Evolutionary conservation across 2,113 vertebrate species (phyloP), one percentile per base, ranked within the genome.

Genomic region (Chiloscyllium plagiosum): DNA sequence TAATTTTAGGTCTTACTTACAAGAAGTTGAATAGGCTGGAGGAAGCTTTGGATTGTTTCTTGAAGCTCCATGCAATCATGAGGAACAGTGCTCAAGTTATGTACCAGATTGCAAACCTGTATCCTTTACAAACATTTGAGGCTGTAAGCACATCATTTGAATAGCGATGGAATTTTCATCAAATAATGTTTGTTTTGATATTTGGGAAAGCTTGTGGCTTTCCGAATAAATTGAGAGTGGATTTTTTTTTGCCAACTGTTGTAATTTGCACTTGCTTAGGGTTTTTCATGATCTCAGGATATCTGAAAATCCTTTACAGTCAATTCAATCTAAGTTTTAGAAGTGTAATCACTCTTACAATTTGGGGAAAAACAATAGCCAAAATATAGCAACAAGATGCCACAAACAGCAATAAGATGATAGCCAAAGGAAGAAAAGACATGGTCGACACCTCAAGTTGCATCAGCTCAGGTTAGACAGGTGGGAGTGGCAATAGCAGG

Each of bases 21-120:
- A 99, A 99, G 97, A 98, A 97, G 95, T 97, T 99, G 96, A 98
- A 97, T 86, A 98, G 98, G 33, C 97, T 98, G 96, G 98, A 99
- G 22, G 98, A 99, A 96, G 98, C 98, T 95, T 97, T 99, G 96
- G 98, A 99, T 97, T 99, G 98, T 97, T 99, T 99, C 96, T 97
- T 98, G 97, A 99, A 99, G 97, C 99, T 99, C 86, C 98, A 99
- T 4, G 98, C 98, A 96, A 99, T 99, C 96, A 98, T 99, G 87
- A 98, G 97, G 96, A 99, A 99, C 96, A 98, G 98, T 15, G 98
- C 98, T 33, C 98, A 99, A 96, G 99, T 99, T 96, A 98, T 99
- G 98, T 98, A 98, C 97, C 99, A 99, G 97, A 98, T 99, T 97
- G 98, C 98, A 96, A 97, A 95, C 96, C 96, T 99, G 99, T 99